These are phyloP conservation scores for Scolopax bukidnonensis DNA, from an alignment of 2,797 vertebrate species.

Conservation along the genomic window DNA sequence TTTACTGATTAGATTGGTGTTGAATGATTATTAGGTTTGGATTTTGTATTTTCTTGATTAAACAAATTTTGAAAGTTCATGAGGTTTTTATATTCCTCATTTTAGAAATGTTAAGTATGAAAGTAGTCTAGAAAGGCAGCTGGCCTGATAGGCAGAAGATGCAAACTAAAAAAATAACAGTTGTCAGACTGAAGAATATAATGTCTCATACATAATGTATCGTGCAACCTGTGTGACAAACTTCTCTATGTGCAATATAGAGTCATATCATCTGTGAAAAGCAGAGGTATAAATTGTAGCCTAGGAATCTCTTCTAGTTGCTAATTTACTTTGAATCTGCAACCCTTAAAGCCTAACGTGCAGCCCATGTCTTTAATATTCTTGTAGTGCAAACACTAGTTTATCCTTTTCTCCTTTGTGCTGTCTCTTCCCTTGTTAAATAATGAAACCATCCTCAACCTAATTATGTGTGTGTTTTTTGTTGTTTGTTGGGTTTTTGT, in stretches of 20 bases:
- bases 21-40: neutral
- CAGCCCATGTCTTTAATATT: neutral
- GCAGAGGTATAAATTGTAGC: neutral
- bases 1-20: neutral
- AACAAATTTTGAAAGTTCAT: neutral
- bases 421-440: neutral
- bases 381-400: neutral
- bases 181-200: neutral
- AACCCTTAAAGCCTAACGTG: neutral
- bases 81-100: neutral
- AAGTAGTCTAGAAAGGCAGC: neutral
- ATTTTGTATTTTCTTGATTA: neutral
- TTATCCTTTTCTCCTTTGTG: neutral
- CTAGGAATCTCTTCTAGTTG: neutral
- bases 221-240: neutral
- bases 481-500: neutral
- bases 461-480: accelerated
- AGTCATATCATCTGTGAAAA: neutral
- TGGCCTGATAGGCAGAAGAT: neutral
- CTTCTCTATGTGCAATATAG: accelerated
- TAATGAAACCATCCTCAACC: neutral
- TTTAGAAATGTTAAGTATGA: neutral
- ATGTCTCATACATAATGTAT: neutral
- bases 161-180: neutral
- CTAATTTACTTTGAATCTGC: neutral